Evolutionary conservation across 2,888 invertebrate species (phyloP).

Genomic region (Aleiodes testaceus): DNA sequence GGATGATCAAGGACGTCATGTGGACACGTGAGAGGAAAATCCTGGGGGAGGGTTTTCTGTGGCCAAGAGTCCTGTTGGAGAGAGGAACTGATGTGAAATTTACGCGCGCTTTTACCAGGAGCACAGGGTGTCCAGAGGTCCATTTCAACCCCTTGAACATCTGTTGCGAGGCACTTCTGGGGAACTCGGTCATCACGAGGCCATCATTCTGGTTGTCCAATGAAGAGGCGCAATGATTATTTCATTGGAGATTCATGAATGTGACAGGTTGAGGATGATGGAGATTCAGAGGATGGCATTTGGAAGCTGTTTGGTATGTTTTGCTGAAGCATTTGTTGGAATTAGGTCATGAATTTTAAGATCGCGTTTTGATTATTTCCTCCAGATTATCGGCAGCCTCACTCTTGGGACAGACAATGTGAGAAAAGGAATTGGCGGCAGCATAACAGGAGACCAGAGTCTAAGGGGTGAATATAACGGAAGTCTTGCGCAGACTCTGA

Average conservation of each 20-base stretch:
- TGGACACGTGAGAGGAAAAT: constrained; percentile 22
- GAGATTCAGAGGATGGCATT: too few relatives aligned
- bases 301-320: too few relatives aligned
- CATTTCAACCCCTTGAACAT: background rate
- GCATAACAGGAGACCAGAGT: constrained; percentile 62
- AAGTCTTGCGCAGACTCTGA: constrained; percentile 59
- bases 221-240: too few relatives aligned
- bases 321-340: background rate
- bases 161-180: background rate
- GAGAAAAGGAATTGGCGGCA: constrained; percentile 68
- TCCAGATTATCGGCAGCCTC: background rate
- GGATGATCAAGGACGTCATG: constrained; percentile 48
- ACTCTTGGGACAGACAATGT: constrained; percentile 1
- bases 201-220: too few relatives aligned
- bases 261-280: too few relatives aligned
- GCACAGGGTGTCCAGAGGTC: constrained; percentile 54
- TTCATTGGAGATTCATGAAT: too few relatives aligned
- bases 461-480: constrained; percentile 56
- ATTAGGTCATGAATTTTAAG: too few relatives aligned
- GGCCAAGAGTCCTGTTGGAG: constrained; percentile 28
- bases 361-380: background rate
- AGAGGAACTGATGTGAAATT: constrained; percentile 47
- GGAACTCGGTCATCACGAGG: too few relatives aligned
- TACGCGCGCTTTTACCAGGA: constrained; percentile 67
- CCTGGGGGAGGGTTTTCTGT: background rate